phyloP scores from a whole-genome alignment of 2,797 vertebrate genomes.

The Danio jaintianensis region DNA sequence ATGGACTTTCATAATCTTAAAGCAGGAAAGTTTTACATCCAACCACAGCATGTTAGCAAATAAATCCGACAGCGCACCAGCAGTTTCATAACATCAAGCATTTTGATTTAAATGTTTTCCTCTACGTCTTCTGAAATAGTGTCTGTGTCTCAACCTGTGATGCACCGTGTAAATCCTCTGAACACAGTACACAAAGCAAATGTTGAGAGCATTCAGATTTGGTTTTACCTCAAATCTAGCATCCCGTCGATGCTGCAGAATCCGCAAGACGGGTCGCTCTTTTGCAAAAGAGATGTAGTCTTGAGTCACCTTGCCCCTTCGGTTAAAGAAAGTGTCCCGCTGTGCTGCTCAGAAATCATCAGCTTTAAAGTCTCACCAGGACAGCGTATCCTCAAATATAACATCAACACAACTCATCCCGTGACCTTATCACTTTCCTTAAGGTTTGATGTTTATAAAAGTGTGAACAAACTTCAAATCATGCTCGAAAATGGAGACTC shows the following conservation, averaged over 20 bases:
- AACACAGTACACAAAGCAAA: not conserved
- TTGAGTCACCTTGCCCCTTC: conserved; percentile 32
- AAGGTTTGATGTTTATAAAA: not conserved
- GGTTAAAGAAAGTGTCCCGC: conserved; percentile 56
- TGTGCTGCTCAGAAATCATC: conserved; percentile 49
- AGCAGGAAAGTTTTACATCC: too few relatives aligned
- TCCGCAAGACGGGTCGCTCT: not conserved
- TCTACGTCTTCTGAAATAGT: not conserved
- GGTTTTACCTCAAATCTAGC: not conserved
- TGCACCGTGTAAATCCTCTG: not conserved
- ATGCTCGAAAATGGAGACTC: not conserved
- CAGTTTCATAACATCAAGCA: not conserved
- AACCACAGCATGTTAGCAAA: too few relatives aligned
- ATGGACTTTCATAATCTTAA: too few relatives aligned
- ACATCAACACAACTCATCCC: not conserved
- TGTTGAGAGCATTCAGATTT: not conserved
- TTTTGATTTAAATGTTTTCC: not conserved
- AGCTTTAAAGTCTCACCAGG: conserved; percentile 8
- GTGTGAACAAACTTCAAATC: not conserved
- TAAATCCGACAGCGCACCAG: not conserved
- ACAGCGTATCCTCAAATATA: not conserved
- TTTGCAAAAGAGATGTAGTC: conserved; percentile 45
- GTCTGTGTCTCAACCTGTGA: not conserved
- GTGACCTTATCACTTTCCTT: not conserved
- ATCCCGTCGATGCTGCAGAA: not conserved